Evolutionary conservation across 2,888 invertebrate species (phyloP).

Genomic region (Brachylomia viminalis): DNA sequence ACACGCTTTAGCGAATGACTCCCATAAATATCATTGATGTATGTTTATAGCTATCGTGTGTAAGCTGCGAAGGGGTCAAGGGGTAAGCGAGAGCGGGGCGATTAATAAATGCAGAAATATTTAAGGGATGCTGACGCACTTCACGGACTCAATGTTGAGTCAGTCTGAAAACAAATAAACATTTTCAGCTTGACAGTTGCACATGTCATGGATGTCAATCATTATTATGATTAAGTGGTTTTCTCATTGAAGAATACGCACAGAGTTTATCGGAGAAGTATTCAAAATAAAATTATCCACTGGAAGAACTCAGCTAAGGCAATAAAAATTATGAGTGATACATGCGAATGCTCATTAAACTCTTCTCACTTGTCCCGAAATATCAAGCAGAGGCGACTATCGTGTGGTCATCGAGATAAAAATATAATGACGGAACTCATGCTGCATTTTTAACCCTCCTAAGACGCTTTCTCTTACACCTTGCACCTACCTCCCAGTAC

Average conservation of each 20-base stretch:
- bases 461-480: conserved; percentile 53
- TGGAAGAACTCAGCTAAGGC: too few relatives aligned
- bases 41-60: conserved; percentile 80
- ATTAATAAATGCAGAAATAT: neutral
- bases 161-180: neutral
- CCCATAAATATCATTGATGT: conserved; percentile 88
- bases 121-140: neutral
- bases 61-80: conserved; percentile 56
- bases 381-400: neutral
- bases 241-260: neutral
- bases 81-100: conserved; percentile 48
- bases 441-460: too few relatives aligned
- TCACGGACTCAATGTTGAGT: neutral
- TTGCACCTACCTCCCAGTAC: conserved; percentile 55
- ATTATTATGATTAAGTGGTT: neutral
- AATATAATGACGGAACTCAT: neutral
- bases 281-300: neutral
- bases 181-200: neutral
- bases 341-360: neutral
- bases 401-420: neutral
- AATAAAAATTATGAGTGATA: neutral
- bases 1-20: conserved; percentile 84
- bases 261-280: neutral
- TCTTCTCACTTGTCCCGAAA: neutral
- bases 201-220: neutral